Conservation (phyloP, 2,888 invertebrate species). For the Notodonta dromedarius region DNA sequence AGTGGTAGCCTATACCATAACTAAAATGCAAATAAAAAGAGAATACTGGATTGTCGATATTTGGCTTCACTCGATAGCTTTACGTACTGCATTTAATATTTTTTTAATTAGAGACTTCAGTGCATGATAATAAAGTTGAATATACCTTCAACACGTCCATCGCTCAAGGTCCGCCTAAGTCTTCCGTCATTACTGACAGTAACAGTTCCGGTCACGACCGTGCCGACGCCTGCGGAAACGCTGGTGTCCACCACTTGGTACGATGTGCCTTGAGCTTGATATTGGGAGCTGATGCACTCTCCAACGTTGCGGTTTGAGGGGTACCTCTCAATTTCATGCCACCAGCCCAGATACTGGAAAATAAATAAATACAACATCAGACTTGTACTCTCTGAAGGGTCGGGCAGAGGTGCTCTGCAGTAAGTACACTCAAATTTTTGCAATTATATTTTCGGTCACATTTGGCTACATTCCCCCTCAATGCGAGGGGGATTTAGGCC, state of each 20-base stretch:
- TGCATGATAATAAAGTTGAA: not conserved
- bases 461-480: too few species aligned
- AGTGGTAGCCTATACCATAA: too few species aligned
- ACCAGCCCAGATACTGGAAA: conserved; percentile 68
- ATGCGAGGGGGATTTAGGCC: too few species aligned
- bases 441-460: too few species aligned
- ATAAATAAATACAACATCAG: not conserved
- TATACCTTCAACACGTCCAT: conserved; percentile 39
- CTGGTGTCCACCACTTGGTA: conserved; percentile 56
- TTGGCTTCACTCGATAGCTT: too few species aligned
- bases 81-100: too few species aligned
- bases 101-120: too few species aligned
- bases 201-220: conserved; percentile 47
- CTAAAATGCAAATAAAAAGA: too few species aligned
- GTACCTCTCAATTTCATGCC: conserved; percentile 72
- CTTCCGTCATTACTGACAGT: conserved; percentile 50
- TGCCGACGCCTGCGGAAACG: conserved; percentile 46
- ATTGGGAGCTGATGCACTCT: conserved; percentile 61
- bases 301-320: conserved; percentile 51
- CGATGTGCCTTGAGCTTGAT: conserved; percentile 39
- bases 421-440: too few species aligned
- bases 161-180: conserved; percentile 46
- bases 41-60: too few species aligned
- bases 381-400: too few species aligned
- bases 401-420: too few species aligned